Evolutionary conservation across 2,888 invertebrate genomes (phyloP), one percentile per base, ranked within the genome.

Genomic region (Epinotia demarniana): DNA sequence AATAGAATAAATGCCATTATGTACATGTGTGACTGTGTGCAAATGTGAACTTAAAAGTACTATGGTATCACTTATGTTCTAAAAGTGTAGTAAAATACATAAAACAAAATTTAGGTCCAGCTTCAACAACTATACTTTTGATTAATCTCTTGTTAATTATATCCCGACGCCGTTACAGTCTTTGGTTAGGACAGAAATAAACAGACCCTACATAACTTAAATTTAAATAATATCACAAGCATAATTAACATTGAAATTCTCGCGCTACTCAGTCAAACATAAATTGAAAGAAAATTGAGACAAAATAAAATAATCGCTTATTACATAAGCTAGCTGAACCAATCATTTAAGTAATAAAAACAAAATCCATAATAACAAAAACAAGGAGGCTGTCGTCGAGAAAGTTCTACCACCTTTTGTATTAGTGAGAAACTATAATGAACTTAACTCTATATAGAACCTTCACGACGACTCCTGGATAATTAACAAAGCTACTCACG

Each of bases 161-260:
- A 89, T 87, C 85, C 88, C 89, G 87, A 88, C 87, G 81, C 86
- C 86, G 85, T 85, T 87, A 90, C 92, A 93, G 94, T 94, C 93
- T 93, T 94, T 93, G 92, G 93, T 93, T 92, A 92, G 92, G 87
- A 92, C 89, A 92, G 89, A 91, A 86, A 87, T 90, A 85, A 88
- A 88, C 89, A 87, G 85, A 86, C 87, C 88, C 89, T 86, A 85
- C 85, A 81, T 83, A 86, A 87, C 92, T 92, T 92, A 92, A 87
- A 88, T 90, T 90, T 89, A 90, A 87, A 83, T 84, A 87, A 92
- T 93, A 93, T 93, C 94, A 93, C 94, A 93, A 93, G 93, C 92
- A 91, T 87, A 87, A 88, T 73, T 46, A 71, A 75, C 75, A 69
- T 75, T 77, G 66, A 70, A 71, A 68, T 61, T 75, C 66, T 67